Base-by-base conservation (phyloP, 2,888 invertebrate species). In the Sarcophaga rosellei region DNA sequence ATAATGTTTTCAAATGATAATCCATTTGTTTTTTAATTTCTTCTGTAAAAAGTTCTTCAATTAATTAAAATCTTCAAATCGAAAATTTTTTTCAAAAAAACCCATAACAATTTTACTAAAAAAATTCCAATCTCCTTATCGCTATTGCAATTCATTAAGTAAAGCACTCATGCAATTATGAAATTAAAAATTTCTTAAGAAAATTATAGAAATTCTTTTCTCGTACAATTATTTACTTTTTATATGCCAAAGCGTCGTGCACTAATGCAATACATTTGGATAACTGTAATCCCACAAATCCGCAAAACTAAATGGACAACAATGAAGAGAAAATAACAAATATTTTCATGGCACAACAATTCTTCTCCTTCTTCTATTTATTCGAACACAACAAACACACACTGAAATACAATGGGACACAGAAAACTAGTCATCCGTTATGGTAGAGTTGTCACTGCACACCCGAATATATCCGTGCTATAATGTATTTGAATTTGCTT, bases 231-330 rank as follows among this genome's bases (percentile, higher is more conserved):
- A 69, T 75, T 69, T 75, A 57, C 44, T 44, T 15, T 69, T n/a
- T 47, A 21, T 47, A 61, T 72, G 15, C 66, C 21, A 35, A 17
- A 25, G 12, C 57, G 15, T 47, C 35, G 35, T 8, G 35, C 35
- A 35, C 35, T 35, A 35, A 35, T 35, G 35, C 35, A 23, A 47
- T 77, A 44, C 20, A 70, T 47, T 75, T 69, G 63, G 61, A 61
- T 62, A 44, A 70, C 77, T 53, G 12, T 53, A 53, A 53, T 53
- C 53, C 53, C 69, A 75, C 78, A 86, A 80, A 66, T 73, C 53
- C 66, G 74, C 78, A 85, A 44, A 78, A 78, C 62, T 61, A 83
- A 85, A 77, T 80, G 73, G 79, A 81, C 65, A 81, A 77, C 72
- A 76, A 65, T 57, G 21, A 4, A 23, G 8, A 65, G 23, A 53